phyloP scores from a whole-genome alignment of 2,113 vertebrate genomes.

The Tragelaphus strepsiceros region DNA sequence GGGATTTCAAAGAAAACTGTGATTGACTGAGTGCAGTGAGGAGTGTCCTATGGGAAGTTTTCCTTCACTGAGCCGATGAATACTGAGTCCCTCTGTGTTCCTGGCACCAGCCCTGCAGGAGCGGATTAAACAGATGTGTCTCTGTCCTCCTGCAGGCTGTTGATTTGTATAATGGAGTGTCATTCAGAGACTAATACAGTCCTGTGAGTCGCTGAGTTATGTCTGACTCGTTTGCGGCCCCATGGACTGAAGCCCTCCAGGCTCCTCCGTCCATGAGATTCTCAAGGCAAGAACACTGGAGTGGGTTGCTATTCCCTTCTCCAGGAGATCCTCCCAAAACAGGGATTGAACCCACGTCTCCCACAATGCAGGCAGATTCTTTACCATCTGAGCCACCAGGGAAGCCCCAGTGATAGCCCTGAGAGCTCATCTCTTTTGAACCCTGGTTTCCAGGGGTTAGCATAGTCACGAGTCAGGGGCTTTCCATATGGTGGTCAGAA shows the following conservation, averaged over 20 bases:
- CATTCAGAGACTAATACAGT: neutral
- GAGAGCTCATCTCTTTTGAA: neutral
- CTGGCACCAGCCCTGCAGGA: rapidly evolving
- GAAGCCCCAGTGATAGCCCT: too few species aligned
- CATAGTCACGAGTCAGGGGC: neutral
- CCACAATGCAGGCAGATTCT: neutral
- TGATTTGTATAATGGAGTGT: neutral
- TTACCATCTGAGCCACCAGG: neutral
- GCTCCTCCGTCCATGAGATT: neutral
- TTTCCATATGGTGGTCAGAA: neutral
- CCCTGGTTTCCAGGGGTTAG: neutral
- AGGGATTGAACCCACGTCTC: neutral
- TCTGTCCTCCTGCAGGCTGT: neutral
- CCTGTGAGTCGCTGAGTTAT: neutral
- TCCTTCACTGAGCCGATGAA: neutral
- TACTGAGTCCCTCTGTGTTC: neutral
- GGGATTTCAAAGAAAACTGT: neutral
- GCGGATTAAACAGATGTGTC: neutral
- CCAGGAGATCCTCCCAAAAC: neutral
- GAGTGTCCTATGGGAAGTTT: neutral
- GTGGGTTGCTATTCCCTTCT: neutral
- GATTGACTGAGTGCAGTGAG: neutral
- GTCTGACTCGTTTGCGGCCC: neutral
- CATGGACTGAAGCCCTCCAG: neutral
- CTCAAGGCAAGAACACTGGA: neutral